Evolutionary conservation across 2,888 invertebrate genomes (phyloP).

Genomic region (Agrochola macilenta): DNA sequence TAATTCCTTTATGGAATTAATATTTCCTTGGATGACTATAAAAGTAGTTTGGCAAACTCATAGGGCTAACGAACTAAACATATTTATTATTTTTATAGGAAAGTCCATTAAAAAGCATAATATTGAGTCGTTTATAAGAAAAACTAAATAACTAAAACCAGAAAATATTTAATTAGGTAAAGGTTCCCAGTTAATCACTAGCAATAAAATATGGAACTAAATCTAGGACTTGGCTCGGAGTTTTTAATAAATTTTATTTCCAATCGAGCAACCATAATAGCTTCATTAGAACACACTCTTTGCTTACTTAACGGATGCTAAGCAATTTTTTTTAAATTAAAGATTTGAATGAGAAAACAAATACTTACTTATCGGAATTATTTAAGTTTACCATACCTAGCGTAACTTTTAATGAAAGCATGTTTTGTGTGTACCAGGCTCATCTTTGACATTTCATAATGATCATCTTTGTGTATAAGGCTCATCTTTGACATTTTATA

Average conservation of each 20-base stretch:
- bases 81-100: too few relatives aligned
- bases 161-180: neutral
- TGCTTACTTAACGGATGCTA: neutral
- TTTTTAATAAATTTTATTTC: neutral
- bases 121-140: neutral
- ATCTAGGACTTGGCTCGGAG: neutral
- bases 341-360: constrained; percentile 16
- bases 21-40: constrained; percentile 1
- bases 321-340: constrained; percentile 10
- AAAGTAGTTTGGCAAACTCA: constrained; percentile 1
- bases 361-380: neutral
- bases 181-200: neutral
- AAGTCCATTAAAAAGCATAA: neutral
- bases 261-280: neutral
- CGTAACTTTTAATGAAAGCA: neutral
- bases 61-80: neutral
- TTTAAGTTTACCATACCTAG: neutral
- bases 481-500: neutral
- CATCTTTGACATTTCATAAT: neutral
- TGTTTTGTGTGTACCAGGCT: neutral
- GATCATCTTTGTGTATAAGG: neutral
- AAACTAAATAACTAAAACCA: neutral
- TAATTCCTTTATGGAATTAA: neutral
- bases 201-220: too few relatives aligned
- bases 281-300: neutral